phyloP scores from a whole-genome alignment of 2,888 invertebrate genomes.

The Drosophila vallismaia region DNA sequence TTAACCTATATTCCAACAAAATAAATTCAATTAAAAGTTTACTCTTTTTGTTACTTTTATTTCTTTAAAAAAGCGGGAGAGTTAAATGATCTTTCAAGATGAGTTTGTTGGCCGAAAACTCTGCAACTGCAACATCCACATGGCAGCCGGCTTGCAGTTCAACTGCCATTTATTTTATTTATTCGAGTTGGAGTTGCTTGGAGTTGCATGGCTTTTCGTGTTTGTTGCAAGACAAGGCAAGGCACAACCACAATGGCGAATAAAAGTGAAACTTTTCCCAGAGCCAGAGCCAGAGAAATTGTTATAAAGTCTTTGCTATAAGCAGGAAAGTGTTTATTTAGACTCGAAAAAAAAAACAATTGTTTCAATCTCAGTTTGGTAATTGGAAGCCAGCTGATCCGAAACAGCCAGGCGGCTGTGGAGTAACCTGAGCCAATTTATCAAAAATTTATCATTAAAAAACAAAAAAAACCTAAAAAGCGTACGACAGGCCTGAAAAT shows the following conservation, averaged over 20 bases:
- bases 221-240: slow-evolving; percentile 8
- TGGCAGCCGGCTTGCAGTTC: slow-evolving; percentile 61
- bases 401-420: slow-evolving; percentile 7
- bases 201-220: slow-evolving; percentile 37
- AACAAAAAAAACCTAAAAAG: slow-evolving; percentile 14
- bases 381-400: slow-evolving; percentile 36
- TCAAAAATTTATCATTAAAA: slow-evolving; percentile 44
- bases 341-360: slow-evolving; percentile 11
- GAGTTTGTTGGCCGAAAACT: slow-evolving; percentile 6
- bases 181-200: slow-evolving; percentile 52
- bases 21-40: not conserved
- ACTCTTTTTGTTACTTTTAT: not conserved
- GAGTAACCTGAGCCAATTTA: slow-evolving; percentile 55
- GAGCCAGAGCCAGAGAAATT: slow-evolving; percentile 63
- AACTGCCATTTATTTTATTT: slow-evolving; percentile 73
- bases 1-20: not conserved
- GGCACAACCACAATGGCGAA: slow-evolving; percentile 40
- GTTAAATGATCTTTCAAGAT: slow-evolving; percentile 3
- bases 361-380: slow-evolving; percentile 19
- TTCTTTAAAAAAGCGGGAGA: not conserved
- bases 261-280: slow-evolving; percentile 77
- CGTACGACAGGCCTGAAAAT: slow-evolving; percentile 64
- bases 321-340: slow-evolving; percentile 23
- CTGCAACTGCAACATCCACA: slow-evolving; percentile 45
- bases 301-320: slow-evolving; percentile 40